Percentiles rank a stretch among this genome's conserved stretches.
Evolutionary conservation across 2,888 invertebrate species (phyloP).

Genomic region (Ryuthela nishihirai): DNA sequence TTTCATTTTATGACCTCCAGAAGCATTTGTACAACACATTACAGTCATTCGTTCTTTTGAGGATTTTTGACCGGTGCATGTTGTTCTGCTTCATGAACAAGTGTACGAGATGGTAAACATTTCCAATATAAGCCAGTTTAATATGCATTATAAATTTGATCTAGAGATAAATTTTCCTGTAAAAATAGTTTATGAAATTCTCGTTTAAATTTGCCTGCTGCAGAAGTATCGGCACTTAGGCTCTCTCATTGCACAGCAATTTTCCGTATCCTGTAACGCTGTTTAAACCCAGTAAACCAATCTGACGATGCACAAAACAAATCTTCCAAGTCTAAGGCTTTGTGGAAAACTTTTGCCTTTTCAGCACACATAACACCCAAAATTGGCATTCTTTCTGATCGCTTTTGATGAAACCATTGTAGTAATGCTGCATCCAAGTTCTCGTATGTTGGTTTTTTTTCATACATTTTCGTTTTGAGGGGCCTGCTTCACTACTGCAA

Average conservation of each 20-base stretch:
- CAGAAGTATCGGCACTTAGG: not conserved
- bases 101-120: slow-evolving; percentile 12
- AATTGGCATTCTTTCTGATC: no score
- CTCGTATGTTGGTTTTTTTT: no score
- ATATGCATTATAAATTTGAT: slow-evolving; percentile 18
- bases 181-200: slow-evolving; percentile 4
- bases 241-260: slow-evolving; percentile 5
- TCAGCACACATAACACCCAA: no score
- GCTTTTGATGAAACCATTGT: no score
- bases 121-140: slow-evolving; percentile 12
- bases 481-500: no score
- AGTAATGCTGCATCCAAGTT: no score
- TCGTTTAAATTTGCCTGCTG: slow-evolving; percentile 9
- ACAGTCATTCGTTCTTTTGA: slow-evolving; percentile 11
- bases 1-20: slow-evolving; percentile 2
- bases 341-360: no score
- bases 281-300: slow-evolving; percentile 5
- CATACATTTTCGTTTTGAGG: no score
- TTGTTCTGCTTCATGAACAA: not conserved
- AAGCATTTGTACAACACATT: slow-evolving; percentile 5
- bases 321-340: not conserved
- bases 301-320: slow-evolving; percentile 1
- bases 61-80: slow-evolving; percentile 4
- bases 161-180: no score
- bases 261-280: slow-evolving; percentile 1